Conservation (phyloP, 2,888 invertebrate species). For the Mechanitis mazaeus region DNA sequence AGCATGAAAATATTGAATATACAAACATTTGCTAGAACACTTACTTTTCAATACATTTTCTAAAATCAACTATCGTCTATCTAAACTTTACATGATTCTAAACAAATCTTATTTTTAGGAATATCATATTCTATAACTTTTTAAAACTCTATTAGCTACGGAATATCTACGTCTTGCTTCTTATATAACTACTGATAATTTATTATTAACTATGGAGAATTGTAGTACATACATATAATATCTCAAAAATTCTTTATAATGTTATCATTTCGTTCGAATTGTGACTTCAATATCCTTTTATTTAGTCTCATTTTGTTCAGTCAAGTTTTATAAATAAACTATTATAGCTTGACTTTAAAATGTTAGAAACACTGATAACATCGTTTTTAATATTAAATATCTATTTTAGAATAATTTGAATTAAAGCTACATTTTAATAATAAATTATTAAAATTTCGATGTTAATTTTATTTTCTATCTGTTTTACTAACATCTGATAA, state of each 20-base stretch:
- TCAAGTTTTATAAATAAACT: slow-evolving; percentile 34
- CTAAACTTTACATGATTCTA: slow-evolving; percentile 8
- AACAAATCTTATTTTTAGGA: slow-evolving; percentile 1
- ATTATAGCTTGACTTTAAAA: slow-evolving; percentile 18
- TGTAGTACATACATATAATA: background rate
- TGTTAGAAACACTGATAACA: slow-evolving; percentile 8
- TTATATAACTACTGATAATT: slow-evolving; percentile 18
- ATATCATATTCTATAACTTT: slow-evolving; percentile 8
- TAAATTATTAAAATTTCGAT: slow-evolving; percentile 28
- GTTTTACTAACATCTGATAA: background rate
- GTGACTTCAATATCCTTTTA: slow-evolving; percentile 34
- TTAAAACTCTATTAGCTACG: slow-evolving; percentile 6
- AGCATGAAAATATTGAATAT: no score
- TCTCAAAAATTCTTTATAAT: slow-evolving; percentile 9
- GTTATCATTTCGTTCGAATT: slow-evolving; percentile 12
- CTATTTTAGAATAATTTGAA: slow-evolving; percentile 48
- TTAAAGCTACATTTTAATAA: slow-evolving; percentile 30
- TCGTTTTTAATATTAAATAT: slow-evolving; percentile 30
- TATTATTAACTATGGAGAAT: background rate
- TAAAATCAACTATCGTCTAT: background rate
- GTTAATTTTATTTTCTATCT: slow-evolving; percentile 11
- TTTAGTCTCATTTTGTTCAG: slow-evolving; percentile 55
- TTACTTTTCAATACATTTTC: background rate
- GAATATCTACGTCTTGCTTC: slow-evolving; percentile 10
- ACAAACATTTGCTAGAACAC: background rate